These are phyloP conservation scores for Nephrotoma flavescens DNA, from an alignment of 2,888 invertebrate species.

Conservation along the genomic window DNA sequence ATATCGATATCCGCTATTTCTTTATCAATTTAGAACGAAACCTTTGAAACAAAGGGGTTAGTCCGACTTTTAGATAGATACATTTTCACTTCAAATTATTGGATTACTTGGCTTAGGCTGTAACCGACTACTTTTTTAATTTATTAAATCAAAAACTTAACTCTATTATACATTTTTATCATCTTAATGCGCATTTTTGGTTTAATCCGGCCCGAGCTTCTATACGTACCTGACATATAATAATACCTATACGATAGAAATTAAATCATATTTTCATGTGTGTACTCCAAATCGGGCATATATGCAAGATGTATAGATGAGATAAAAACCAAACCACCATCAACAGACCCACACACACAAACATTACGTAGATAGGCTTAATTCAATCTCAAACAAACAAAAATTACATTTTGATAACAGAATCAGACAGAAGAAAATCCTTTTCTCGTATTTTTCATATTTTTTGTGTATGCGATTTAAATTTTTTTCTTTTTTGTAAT, in stretches of 20 bases:
- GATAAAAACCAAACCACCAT: background rate
- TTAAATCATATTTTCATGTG: background rate
- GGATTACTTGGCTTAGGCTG: too few species aligned
- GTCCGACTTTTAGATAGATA: too few species aligned
- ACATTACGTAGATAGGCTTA: background rate
- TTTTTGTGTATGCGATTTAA: background rate
- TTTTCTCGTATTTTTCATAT: background rate
- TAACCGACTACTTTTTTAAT: too few species aligned
- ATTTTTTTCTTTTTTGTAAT: background rate
- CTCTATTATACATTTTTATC: too few species aligned
- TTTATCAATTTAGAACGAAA: too few species aligned
- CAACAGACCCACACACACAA: background rate
- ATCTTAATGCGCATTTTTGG: background rate
- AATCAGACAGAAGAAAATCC: background rate
- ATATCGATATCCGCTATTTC: too few species aligned
- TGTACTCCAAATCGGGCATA: background rate
- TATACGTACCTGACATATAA: background rate
- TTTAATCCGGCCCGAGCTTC: background rate
- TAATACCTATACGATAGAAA: background rate
- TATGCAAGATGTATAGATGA: background rate
- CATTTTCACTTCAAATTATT: too few species aligned
- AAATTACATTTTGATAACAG: background rate
- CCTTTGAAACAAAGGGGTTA: too few species aligned
- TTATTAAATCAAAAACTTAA: too few species aligned
- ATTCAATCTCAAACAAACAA: background rate